Base-by-base conservation (phyloP, 2,797 vertebrate species). In the Cryptoblepharus egeriae region DNA sequence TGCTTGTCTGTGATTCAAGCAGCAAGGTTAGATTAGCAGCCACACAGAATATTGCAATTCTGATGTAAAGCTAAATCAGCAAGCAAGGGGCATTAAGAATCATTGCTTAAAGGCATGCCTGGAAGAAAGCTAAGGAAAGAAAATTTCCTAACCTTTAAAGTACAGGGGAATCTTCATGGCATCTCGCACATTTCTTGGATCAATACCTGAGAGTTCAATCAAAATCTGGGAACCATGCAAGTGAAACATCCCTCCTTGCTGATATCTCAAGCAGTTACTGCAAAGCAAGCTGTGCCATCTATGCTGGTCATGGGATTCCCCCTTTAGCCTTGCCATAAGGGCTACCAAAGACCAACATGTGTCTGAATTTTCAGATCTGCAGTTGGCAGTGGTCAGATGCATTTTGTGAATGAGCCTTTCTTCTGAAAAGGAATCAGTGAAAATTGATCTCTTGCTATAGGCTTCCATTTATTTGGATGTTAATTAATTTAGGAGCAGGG, bases 41-140 rank as follows among this genome's bases (percentile, higher is more conserved):
- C n/a, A n/a, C 69, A 71, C 69, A 49, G 69, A 71, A 71, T 71
- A 71, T 71, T 71, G 69, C 69, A 30, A 28, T 71, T 49, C 28
- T 71, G 69, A 71, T 49, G 18, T 42, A 71, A n/a, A 71, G 5
- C 15, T 49, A 52, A 71, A 49, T 28, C 13, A 71, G 45, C 28
- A 71, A 49, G 45, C 42, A 71, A 49, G 28, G 42, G 28, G 28
- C 69, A 42, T 45, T 42, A 45, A 45, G 69, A 70, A 70, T 49
- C 69, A 49, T 70, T 70, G 69, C 39, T 71, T 71, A 49, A 42
- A 71, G n/a, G 69, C 28, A 71, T n/a, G 69, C 49, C 69, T 71
- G 42, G 5, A 71, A 71, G 69, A 49, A n/a, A n/a, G n/a, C 26
- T 16, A 71, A 71, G 28, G 6, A 45, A 45, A 70, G 26, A 52